phyloP scores from a whole-genome alignment of 2,888 invertebrate genomes.

The Pandemis heparana region DNA sequence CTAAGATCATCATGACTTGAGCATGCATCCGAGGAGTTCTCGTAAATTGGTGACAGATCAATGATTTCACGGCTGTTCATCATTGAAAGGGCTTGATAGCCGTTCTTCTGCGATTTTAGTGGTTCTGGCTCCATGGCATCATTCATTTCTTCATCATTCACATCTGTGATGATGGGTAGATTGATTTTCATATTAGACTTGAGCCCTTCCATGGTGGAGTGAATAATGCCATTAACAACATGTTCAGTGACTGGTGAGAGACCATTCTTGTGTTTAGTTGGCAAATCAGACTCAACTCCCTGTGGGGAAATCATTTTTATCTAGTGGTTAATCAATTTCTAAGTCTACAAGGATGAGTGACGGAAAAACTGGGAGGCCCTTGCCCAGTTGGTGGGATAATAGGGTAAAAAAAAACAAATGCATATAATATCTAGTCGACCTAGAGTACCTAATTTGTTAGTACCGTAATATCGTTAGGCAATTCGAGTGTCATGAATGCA shows the following conservation, averaged over 20 bases:
- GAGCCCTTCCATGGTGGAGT: constrained; percentile 78
- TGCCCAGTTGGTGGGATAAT: too few relatives aligned
- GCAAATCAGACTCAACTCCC: constrained; percentile 78
- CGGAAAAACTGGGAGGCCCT: too few relatives aligned
- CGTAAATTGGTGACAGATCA: constrained; percentile 81
- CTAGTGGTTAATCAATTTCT: too few relatives aligned
- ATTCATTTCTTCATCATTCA: constrained; percentile 81
- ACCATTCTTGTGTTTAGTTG: constrained; percentile 74
- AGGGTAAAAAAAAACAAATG: too few relatives aligned
- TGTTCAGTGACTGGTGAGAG: constrained; percentile 80
- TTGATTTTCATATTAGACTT: constrained; percentile 82
- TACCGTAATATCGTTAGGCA: neutral
- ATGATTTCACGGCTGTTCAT: constrained; percentile 76
- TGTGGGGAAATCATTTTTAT: constrained; percentile 45
- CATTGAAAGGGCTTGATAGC: constrained; percentile 72
- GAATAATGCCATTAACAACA: constrained; percentile 75
- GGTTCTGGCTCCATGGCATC: constrained; percentile 58
- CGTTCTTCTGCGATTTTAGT: constrained; percentile 67
- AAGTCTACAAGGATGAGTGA: too few relatives aligned
- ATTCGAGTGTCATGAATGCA: neutral
- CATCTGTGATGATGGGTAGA: constrained; percentile 78
- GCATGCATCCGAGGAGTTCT: constrained; percentile 82
- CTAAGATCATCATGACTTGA: constrained; percentile 79
- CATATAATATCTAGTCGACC: too few relatives aligned
- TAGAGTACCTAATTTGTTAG: too few relatives aligned